Evolutionary conservation across 2,113 vertebrate species (phyloP), one percentile per base, ranked within the genome.

Genomic region (Chlamydotis undulata): DNA sequence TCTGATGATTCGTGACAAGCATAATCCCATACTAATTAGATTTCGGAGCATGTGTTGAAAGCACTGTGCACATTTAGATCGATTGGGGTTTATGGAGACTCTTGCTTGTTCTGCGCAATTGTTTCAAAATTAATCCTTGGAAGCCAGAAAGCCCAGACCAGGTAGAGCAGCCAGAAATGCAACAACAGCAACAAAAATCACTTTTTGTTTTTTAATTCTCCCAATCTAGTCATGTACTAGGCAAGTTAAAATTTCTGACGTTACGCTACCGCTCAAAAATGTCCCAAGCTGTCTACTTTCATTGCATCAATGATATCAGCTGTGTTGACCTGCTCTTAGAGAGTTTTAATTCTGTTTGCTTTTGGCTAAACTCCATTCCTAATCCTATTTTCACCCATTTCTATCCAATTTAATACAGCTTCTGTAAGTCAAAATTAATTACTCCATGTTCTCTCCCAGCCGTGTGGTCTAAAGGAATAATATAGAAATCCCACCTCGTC

Each of bases 371-470:
- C 92, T 95, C 91, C 90, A 88, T 83, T 91, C 92, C 93, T 98
- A 98, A 98, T 98, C 98, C 97, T 95, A 97, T 98, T 98, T 97
- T 97, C 97, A 41, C 95, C 95, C 92, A 64, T 95, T 97, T 97
- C 94, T 90, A 98, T 97, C 98, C 97, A 97, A 98, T 97, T 97
- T 97, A 98, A 97, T 97, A 96, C 96, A 90, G 96, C 97, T 97
- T 83, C 98, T 96, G 93, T 94, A 97, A 97, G 96, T 97, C 98
- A 97, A 87, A 97, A 97, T 97, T 97, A 98, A 98, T 98, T 97
- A 97, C 92, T 73, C 91, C 8, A 1, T 91, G 91, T 31, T 83
- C 24, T 90, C 59, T 89, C 95, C 68, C 75, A 56, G 90, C 71
- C 68, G 91, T 37, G 45, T 15, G 84, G 53, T 90, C 84, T 64